These are phyloP conservation scores for Caenorhabditis doughertyi DNA, from an alignment of 2,888 invertebrate species.

Conservation along the genomic window DNA sequence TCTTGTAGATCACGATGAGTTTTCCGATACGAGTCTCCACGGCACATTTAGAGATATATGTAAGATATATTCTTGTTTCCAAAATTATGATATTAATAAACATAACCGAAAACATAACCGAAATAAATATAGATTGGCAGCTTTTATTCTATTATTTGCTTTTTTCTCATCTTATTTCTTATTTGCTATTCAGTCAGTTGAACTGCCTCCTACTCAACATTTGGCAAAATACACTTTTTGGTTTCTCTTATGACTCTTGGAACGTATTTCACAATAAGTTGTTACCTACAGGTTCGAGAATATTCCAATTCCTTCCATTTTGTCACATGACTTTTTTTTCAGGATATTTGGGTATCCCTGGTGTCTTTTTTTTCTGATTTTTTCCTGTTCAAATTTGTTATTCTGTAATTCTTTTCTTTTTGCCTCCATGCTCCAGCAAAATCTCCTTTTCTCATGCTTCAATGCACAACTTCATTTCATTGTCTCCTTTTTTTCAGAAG, in stretches of 20 bases:
- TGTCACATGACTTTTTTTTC: not conserved
- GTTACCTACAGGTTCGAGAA: not conserved
- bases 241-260: conserved; percentile 18
- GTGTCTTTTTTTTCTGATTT: conserved; percentile 34
- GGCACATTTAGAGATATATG: too few relatives aligned
- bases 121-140: conserved; percentile 12
- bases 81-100: conserved; percentile 7
- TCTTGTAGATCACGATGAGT: too few relatives aligned
- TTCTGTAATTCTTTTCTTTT: not conserved
- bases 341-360: conserved; percentile 21
- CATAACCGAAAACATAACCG: too few relatives aligned
- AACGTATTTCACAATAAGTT: conserved; percentile 17
- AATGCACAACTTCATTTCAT: conserved; percentile 4
- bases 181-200: conserved; percentile 46
- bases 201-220: conserved; percentile 26
- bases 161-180: conserved; percentile 33
- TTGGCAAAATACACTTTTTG: conserved; percentile 16
- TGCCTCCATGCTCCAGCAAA: conserved; percentile 3
- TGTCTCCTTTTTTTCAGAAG: conserved; percentile 35
- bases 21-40: too few relatives aligned
- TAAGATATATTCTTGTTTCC: not conserved
- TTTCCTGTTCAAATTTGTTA: conserved; percentile 17
- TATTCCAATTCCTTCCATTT: not conserved
- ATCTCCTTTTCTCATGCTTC: conserved; percentile 17
- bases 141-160: conserved; percentile 34